phyloP scores from a whole-genome alignment of 1,140 invertebrate species.

The Coboldia fuscipes region DNA sequence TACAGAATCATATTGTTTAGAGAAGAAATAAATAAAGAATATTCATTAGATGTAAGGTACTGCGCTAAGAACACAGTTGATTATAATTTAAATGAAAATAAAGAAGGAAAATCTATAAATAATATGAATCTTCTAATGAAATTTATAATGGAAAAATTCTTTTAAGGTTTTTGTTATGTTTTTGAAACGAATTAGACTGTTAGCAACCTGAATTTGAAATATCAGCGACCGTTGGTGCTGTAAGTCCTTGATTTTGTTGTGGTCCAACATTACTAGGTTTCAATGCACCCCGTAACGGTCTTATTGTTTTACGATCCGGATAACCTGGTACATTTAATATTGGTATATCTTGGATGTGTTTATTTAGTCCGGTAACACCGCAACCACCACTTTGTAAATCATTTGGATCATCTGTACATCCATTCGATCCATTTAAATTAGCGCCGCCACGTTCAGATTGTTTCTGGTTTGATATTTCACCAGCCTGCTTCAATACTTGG shows the following conservation, averaged over 20 bases:
- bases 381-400: conserved; percentile 12
- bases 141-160: no score
- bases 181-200: no score
- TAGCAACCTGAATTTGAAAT: conserved; percentile 5
- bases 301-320: conserved; percentile 7
- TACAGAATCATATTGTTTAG: no score
- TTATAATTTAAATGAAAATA: no score
- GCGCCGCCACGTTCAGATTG: conserved; percentile 2
- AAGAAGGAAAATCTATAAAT: no score
- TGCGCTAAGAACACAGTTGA: no score
- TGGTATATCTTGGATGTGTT: conserved; percentile 18
- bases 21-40: no score
- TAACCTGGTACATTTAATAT: conserved; percentile 9
- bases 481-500: conserved; percentile 80
- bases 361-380: conserved; percentile 22
- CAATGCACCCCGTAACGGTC: not conserved
- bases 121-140: no score
- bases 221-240: conserved; percentile 1
- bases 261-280: conserved; percentile 3
- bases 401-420: conserved; percentile 20
- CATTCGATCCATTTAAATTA: conserved; percentile 24
- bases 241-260: not conserved
- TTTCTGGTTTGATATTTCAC: conserved; percentile 50
- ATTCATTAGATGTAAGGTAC: no score
- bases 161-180: no score